These are phyloP conservation scores for Bolinopsis microptera DNA, from an alignment of 37 sponge, comb jelly and placozoan species.

Conservation along the genomic window DNA sequence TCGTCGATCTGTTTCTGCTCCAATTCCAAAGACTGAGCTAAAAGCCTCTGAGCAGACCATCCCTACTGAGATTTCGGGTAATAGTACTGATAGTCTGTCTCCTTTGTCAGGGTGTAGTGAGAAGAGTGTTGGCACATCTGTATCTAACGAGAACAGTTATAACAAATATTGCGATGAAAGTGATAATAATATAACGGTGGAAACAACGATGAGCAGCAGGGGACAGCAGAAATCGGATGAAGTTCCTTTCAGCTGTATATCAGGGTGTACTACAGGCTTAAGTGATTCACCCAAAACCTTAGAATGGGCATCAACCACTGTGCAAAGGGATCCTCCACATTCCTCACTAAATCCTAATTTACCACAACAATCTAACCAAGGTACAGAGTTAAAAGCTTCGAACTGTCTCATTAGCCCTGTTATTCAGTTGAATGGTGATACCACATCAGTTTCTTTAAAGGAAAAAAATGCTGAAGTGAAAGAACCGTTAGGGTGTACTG, in stretches of 20 bases:
- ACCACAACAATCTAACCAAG: background rate
- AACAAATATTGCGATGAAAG: no score
- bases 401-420: background rate
- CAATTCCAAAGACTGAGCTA: background rate
- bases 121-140: background rate
- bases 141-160: background rate
- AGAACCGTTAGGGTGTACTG: background rate
- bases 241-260: background rate
- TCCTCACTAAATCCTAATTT: background rate
- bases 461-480: no score
- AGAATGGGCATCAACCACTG: no score
- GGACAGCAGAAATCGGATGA: background rate
- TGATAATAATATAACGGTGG: background rate
- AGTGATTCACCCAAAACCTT: background rate
- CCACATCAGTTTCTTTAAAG: background rate
- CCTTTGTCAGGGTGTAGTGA: no score
- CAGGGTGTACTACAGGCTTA: background rate
- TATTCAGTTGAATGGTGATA: background rate
- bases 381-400: background rate
- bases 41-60: background rate
- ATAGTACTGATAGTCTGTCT: no score
- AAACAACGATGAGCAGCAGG: background rate
- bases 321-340: no score
- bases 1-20: constrained; percentile 42
- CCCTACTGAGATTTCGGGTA: background rate